A percentile compares a stretch with the other conserved stretches of the same genome.
Evolutionary conservation across 1,140 invertebrate genomes (phyloP).

Genomic region (Aphelinus atriplicis): DNA sequence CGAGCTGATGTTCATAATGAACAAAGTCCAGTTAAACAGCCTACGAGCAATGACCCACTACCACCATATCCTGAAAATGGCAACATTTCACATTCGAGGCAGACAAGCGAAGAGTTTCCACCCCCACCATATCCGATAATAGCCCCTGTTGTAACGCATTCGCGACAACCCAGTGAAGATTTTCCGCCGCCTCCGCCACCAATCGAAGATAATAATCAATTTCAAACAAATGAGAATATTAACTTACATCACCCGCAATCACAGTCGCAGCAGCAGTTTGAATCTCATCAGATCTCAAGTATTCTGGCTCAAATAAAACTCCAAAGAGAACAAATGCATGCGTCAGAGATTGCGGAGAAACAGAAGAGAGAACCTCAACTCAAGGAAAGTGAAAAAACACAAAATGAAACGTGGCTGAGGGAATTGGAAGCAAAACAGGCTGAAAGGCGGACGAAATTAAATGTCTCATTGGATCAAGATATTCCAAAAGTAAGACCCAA

Average conservation of each 20-base stretch:
- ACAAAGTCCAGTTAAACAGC: conserved; percentile 72
- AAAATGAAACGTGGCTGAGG: conserved; percentile 76
- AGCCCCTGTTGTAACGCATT: conserved; percentile 76
- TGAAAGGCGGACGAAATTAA: conserved; percentile 71
- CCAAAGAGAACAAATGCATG: conserved; percentile 77
- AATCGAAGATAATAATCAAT: conserved; percentile 72
- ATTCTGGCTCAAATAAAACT: conserved; percentile 79
- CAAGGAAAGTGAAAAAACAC: conserved; percentile 61
- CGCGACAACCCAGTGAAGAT: conserved; percentile 86
- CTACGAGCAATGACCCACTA: conserved; percentile 47
- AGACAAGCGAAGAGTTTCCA: conserved; percentile 72
- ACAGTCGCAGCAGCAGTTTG: conserved; percentile 44
- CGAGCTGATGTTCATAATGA: conserved; percentile 85
- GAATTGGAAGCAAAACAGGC: conserved; percentile 83
- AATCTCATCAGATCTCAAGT: conserved; percentile 65
- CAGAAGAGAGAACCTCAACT: conserved; percentile 42
- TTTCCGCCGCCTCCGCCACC: conserved; percentile 87
- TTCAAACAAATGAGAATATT: conserved; percentile 62
- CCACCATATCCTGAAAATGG: conserved; percentile 61
- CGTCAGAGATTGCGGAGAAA: conserved; percentile 60
- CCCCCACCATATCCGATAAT: conserved; percentile 81
- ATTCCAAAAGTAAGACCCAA: conserved; percentile 49
- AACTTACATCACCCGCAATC: conserved; percentile 40
- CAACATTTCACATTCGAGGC: conserved; percentile 59
- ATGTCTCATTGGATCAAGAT: conserved; percentile 53